Evolutionary conservation across 2,888 invertebrate species (phyloP).

Genomic region (Halocaridina rubra): DNA sequence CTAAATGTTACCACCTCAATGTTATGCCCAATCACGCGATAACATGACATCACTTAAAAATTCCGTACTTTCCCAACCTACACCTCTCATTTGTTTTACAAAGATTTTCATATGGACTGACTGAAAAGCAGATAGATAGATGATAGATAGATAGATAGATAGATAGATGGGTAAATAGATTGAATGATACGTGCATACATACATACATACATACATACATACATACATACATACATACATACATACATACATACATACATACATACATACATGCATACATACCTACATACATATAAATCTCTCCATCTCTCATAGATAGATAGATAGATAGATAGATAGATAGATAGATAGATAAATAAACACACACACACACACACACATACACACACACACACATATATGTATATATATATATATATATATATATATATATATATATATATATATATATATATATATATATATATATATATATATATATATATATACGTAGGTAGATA

Average conservation of each 20-base stretch:
- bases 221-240: constrained; percentile 5
- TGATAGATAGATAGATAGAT: neutral
- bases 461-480: constrained; percentile 38
- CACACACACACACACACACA: constrained; percentile 17
- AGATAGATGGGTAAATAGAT: neutral
- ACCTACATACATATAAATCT: constrained; percentile 38
- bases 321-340: neutral
- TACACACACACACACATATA: constrained; percentile 30
- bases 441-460: constrained; percentile 35
- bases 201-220: constrained; percentile 9
- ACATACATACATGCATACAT: constrained; percentile 31
- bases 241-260: constrained; percentile 19
- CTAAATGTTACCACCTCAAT: too few relatives aligned
- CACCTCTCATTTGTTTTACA: neutral
- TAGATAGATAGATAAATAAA: constrained; percentile 35
- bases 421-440: constrained; percentile 19
- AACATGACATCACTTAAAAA: too few relatives aligned
- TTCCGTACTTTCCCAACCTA: too few relatives aligned
- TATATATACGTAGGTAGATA: constrained; percentile 11
- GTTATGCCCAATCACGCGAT: too few relatives aligned
- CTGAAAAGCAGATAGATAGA: too few relatives aligned
- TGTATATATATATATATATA: constrained; percentile 29
- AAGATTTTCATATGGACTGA: neutral
- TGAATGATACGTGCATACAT: neutral
- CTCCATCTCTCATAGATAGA: neutral